Evolutionary conservation across 2,888 invertebrate species (phyloP), one percentile per base, ranked within the genome.

Genomic region (Melanchra persicariae): DNA sequence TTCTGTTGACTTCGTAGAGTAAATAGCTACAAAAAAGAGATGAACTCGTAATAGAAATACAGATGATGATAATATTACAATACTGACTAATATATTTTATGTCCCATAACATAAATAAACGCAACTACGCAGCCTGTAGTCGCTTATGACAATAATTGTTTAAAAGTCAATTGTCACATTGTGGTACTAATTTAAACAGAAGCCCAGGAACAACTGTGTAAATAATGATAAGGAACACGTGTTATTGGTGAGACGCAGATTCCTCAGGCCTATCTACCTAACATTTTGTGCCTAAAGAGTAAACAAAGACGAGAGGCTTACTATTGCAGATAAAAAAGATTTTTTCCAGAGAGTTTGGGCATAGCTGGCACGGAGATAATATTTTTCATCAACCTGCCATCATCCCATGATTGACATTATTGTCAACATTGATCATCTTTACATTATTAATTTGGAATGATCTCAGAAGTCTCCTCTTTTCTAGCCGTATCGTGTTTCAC

Each of bases 141-240:
- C 6, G 9, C 45, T 22, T 10, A 3, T 12, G 19, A 52, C 49
- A 49, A 34, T 40, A 22, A 57, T 22, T 43, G 19, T 37, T 43
- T 26, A 47, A 1, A 19, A 45, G 1, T 24, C 5, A 47, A 26
- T 7, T 40, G 24, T 47, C 8, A 55, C 17, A 49, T 8, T 30
- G 9, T 37, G 51, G 52, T 60, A 22, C 22, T 17, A 37, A 10
- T 12, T 17, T 34, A 65, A 49, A 70, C 60, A 71, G 4, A 57
- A 55, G 30, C 15, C n/a, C 3, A 19, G 2, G 37, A 57, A 30
- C 30, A 30, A 30, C n/a, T 54, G 34, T 34, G 30, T 54, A 19
- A 1, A 54, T 17, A 34, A 19, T 54, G 54, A 54, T 54, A 54
- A 30, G 9, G 10, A 54, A 34, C 30, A n/a, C 30, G 19, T 54